Percentiles rank a stretch among this genome's conserved stretches.
Conservation (phyloP, 2,113 vertebrate genomes). For the Phylloscopus trochiloides region DNA sequence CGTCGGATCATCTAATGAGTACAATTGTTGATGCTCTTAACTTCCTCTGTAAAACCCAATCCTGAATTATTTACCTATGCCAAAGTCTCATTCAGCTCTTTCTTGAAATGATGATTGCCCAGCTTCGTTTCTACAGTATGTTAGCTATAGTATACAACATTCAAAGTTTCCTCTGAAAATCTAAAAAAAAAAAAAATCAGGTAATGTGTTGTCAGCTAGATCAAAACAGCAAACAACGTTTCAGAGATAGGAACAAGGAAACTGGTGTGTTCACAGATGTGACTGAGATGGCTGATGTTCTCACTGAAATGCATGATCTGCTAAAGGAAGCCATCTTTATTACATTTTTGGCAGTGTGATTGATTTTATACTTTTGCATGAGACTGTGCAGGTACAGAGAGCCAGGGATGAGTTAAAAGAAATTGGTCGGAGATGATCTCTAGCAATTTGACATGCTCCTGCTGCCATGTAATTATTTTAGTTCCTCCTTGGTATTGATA, state of each 20-base stretch:
- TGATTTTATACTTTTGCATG: neutral
- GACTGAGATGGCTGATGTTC: neutral
- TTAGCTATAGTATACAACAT: neutral
- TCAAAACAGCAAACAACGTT: neutral
- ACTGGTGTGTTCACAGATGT: neutral
- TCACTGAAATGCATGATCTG: neutral
- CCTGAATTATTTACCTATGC: neutral
- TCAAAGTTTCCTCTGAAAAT: neutral
- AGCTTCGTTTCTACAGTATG: neutral
- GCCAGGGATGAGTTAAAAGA: neutral
- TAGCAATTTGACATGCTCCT: neutral
- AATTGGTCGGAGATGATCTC: neutral
- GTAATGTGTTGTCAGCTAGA: neutral
- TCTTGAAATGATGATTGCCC: neutral
- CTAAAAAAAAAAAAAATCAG: neutral
- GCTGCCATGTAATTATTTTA: neutral
- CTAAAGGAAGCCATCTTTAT: neutral
- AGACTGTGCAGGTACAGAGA: neutral
- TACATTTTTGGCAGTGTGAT: neutral
- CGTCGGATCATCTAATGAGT: accelerated
- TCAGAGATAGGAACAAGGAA: neutral
- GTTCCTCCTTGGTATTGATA: neutral
- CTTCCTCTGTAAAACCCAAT: neutral
- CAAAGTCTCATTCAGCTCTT: neutral
- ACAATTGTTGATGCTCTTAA: neutral